phyloP scores from a whole-genome alignment of 2,797 vertebrate genomes.

The Clarias fuscus region DNA sequence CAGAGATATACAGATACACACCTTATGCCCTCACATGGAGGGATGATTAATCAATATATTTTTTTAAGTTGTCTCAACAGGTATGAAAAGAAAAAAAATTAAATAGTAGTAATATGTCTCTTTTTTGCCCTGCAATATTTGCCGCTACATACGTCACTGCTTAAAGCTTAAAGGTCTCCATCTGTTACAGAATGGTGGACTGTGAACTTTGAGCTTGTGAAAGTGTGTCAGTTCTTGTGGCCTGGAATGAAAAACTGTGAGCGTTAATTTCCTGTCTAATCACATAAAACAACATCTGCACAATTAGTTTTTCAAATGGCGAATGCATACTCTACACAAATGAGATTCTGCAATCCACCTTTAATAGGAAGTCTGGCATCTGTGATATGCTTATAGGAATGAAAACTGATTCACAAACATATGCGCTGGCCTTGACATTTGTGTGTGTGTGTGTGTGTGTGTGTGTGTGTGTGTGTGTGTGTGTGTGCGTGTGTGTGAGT shows the following conservation, averaged over 20 bases:
- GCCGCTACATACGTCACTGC: not conserved
- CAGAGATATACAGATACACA: not conserved
- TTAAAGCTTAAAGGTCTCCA: not conserved
- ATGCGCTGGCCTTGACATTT: not conserved
- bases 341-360: not conserved
- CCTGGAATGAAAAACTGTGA: not conserved
- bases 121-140: not conserved
- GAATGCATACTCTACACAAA: not conserved
- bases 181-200: not conserved
- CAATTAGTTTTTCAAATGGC: not conserved
- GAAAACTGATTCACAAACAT: slow-evolving; percentile 13
- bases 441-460: not conserved
- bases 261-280: not conserved
- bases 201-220: not conserved
- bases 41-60: not conserved
- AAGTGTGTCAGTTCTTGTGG: not conserved
- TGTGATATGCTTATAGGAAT: not conserved
- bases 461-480: not conserved
- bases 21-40: not conserved
- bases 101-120: not conserved
- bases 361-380: not conserved
- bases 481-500: not conserved
- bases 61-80: too few species aligned
- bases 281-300: not conserved
- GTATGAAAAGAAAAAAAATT: not conserved